Percentiles rank a stretch among this genome's conserved stretches.
These are phyloP conservation scores for Seriola quinqueradiata DNA, from an alignment of 2,113 vertebrate genomes.

Conservation along the genomic window DNA sequence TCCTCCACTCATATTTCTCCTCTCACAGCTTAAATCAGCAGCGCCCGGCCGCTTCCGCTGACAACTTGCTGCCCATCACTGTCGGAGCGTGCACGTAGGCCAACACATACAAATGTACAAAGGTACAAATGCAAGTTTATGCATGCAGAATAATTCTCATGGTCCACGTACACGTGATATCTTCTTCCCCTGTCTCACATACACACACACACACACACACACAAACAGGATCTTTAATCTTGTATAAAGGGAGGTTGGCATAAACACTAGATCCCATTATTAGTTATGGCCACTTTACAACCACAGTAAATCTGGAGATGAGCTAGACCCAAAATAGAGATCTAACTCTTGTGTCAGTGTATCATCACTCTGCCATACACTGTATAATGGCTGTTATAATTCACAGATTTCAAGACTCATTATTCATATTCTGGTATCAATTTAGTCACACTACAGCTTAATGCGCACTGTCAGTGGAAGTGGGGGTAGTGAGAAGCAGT, in stretches of 20 bases:
- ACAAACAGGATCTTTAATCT: neutral
- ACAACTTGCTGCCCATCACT: slow-evolving; percentile 63
- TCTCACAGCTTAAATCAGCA: slow-evolving; percentile 65
- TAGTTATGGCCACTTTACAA: slow-evolving; percentile 24
- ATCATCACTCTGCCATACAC: slow-evolving; percentile 9
- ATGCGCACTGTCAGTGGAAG: neutral
- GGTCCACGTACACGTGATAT: neutral
- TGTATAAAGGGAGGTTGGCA: neutral
- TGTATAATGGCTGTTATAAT: neutral
- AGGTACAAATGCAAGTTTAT: slow-evolving; percentile 3
- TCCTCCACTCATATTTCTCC: slow-evolving; percentile 63
- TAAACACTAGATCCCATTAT: neutral
- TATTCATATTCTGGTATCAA: slow-evolving; percentile 1
- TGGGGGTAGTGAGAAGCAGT: neutral
- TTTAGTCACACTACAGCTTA: neutral
- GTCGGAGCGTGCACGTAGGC: slow-evolving; percentile 45
- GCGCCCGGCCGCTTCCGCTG: slow-evolving; percentile 2
- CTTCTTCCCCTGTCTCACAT: neutral
- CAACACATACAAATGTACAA: slow-evolving; percentile 10
- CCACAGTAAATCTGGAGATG: slow-evolving; percentile 40
- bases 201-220: neutral
- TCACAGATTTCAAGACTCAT: neutral
- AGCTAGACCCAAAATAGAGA: slow-evolving; percentile 4
- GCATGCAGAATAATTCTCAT: slow-evolving; percentile 12
- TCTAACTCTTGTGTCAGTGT: slow-evolving; percentile 23